A percentile compares a stretch with the other conserved stretches of the same genome.
These are phyloP conservation scores for Leptopilina clavipes DNA, from an alignment of 1,140 invertebrate genomes.

Conservation along the genomic window DNA sequence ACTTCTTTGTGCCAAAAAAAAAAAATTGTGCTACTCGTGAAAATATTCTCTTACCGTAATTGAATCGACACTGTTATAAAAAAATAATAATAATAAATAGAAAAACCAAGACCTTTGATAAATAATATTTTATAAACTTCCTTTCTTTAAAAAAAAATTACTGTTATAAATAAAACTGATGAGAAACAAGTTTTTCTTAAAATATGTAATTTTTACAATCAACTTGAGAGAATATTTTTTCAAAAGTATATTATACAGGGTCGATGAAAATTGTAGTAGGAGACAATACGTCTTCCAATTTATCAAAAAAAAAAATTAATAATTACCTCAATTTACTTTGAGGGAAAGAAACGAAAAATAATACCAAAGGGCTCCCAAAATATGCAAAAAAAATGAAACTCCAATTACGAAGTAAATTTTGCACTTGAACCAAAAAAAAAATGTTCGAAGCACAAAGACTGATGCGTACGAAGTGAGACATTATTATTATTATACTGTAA, in stretches of 20 bases:
- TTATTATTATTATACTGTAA: slow-evolving; percentile 22
- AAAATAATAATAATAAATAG: too few species aligned
- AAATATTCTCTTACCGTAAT: slow-evolving; percentile 42
- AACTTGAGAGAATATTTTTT: neutral
- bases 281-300: slow-evolving; percentile 62
- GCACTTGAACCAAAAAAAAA: slow-evolving; percentile 42
- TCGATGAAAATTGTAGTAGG: slow-evolving; percentile 43
- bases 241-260: slow-evolving; percentile 32
- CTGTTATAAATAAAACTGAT: neutral
- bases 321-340: neutral
- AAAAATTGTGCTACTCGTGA: slow-evolving; percentile 45
- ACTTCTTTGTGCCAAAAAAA: slow-evolving; percentile 50
- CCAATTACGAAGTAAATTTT: neutral
- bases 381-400: slow-evolving; percentile 48
- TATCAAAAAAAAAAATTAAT: slow-evolving; percentile 43
- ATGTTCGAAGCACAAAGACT: slow-evolving; percentile 61
- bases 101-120: neutral
- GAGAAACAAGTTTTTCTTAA: neutral
- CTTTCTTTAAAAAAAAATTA: slow-evolving; percentile 33
- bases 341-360: slow-evolving; percentile 20
- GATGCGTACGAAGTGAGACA: slow-evolving; percentile 62
- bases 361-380: slow-evolving; percentile 43
- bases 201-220: neutral
- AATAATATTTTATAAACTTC: neutral
- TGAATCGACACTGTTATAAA: slow-evolving; percentile 48